These are phyloP conservation scores for Alloscopus bannaensis DNA, from an alignment of 2,888 invertebrate genomes.

Conservation along the genomic window DNA sequence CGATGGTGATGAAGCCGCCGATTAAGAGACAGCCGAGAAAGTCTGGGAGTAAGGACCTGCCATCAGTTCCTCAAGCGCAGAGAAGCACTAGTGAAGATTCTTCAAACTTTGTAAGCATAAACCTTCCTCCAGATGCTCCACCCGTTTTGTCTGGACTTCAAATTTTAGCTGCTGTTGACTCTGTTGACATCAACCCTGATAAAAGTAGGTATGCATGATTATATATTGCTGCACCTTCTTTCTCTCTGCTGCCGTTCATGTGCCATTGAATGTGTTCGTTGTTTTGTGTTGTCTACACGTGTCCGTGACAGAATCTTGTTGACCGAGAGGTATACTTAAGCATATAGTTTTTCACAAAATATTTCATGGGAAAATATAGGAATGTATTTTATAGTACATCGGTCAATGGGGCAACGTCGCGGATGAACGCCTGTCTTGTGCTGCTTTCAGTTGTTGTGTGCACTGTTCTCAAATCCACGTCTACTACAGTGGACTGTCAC, in stretches of 20 bases:
- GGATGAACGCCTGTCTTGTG: too few species aligned
- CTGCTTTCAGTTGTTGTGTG: too few species aligned
- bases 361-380: too few species aligned
- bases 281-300: too few species aligned
- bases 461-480: too few species aligned
- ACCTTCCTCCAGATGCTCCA: constrained; percentile 62
- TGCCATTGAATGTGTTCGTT: not conserved
- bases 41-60: constrained; percentile 57
- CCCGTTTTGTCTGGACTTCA: constrained; percentile 64
- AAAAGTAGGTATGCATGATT: constrained; percentile 66
- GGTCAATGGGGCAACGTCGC: too few species aligned
- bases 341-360: too few species aligned
- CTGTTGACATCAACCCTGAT: constrained; percentile 68
- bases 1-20: constrained; percentile 68
- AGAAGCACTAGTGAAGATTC: constrained; percentile 66
- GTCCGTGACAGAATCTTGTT: too few species aligned
- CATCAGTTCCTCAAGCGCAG: constrained; percentile 37
- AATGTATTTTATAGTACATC: too few species aligned
- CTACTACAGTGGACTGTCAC: too few species aligned
- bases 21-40: constrained; percentile 63
- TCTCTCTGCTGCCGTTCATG: not conserved
- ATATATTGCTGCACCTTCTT: constrained; percentile 4
- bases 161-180: constrained; percentile 55
- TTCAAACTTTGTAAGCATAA: constrained; percentile 61
- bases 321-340: too few species aligned